These are phyloP conservation scores for Cotesia typhae DNA, from an alignment of 1,140 invertebrate species.

Conservation along the genomic window DNA sequence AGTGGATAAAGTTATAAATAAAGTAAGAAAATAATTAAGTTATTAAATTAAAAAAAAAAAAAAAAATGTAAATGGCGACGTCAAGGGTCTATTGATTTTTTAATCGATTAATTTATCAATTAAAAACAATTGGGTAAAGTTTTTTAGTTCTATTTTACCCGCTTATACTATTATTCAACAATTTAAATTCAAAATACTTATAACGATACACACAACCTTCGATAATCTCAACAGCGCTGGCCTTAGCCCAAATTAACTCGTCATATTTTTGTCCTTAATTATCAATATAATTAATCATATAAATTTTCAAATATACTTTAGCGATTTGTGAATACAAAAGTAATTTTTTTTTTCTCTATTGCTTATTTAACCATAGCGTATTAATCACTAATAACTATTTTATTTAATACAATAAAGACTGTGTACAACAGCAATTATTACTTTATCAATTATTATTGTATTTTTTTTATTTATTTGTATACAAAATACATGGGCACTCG, in stretches of 20 bases:
- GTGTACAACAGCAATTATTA: constrained; percentile 27
- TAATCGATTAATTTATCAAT: constrained; percentile 12
- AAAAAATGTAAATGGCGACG: too few species aligned
- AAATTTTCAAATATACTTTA: too few species aligned
- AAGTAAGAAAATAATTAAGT: too few species aligned
- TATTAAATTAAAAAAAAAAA: too few species aligned
- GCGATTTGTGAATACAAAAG: constrained; percentile 52
- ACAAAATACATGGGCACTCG: constrained; percentile 50
- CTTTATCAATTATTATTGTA: constrained; percentile 21
- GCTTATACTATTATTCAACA: constrained; percentile 59
- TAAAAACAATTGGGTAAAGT: constrained; percentile 14
- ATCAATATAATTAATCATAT: too few species aligned
- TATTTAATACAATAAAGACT: constrained; percentile 25
- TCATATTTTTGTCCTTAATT: constrained; percentile 36
- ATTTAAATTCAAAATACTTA: constrained; percentile 66
- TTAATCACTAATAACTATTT: constrained; percentile 39
- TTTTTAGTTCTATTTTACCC: constrained; percentile 1
- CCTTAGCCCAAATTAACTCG: constrained; percentile 57
- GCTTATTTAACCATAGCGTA: constrained; percentile 12
- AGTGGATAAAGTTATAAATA: too few species aligned
- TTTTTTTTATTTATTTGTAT: constrained; percentile 41
- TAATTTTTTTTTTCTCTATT: constrained; percentile 44
- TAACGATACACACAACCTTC: constrained; percentile 66
- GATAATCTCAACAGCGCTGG: constrained; percentile 67
- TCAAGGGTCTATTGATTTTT: too few species aligned